phyloP scores from a whole-genome alignment of 2,113 vertebrate species.

The Picathartes gymnocephalus region DNA sequence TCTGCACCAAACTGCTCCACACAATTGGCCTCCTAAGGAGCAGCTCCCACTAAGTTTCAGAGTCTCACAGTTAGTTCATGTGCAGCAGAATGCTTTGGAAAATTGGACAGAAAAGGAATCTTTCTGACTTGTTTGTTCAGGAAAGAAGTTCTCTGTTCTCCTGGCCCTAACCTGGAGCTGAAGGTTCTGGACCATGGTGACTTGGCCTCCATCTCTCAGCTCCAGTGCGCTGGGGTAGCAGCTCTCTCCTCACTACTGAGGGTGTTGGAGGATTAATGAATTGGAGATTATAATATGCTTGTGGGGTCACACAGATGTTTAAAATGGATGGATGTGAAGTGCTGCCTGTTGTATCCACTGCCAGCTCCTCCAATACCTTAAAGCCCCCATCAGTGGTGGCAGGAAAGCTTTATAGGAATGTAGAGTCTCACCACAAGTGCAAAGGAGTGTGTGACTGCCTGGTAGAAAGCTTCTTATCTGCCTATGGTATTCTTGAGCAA shows the following conservation, averaged over 20 bases:
- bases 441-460: background rate
- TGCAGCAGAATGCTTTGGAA: background rate
- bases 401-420: background rate
- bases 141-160: background rate
- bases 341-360: background rate
- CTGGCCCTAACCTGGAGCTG: background rate
- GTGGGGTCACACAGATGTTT: background rate
- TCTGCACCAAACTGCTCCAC: background rate
- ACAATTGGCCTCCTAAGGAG: background rate
- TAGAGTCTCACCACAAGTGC: background rate
- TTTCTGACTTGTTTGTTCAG: background rate
- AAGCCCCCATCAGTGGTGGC: background rate
- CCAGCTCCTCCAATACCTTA: background rate
- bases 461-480: background rate
- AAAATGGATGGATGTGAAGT: background rate
- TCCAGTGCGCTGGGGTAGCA: background rate
- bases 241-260: background rate
- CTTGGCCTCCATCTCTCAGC: background rate
- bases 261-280: background rate
- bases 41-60: background rate
- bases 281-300: background rate
- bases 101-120: background rate
- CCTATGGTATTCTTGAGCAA: background rate
- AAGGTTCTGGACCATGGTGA: background rate
- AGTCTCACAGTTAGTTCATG: background rate